Evolutionary conservation across 2,797 vertebrate species (phyloP).

Genomic region (Scleropages formosus): DNA sequence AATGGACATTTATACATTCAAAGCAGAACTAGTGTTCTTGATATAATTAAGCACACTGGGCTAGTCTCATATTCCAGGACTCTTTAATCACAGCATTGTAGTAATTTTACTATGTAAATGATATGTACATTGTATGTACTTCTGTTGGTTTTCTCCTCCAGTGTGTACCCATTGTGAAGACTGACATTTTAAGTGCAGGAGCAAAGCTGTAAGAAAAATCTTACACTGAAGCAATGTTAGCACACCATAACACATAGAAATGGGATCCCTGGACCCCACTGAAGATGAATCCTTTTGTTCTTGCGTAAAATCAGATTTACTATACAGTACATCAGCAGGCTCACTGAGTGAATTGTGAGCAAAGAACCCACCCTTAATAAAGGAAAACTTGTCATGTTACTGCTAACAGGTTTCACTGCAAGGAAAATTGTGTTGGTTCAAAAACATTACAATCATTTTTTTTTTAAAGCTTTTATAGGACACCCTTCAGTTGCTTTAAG

Average conservation of each 20-base stretch:
- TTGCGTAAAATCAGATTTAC: background rate
- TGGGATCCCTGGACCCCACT: background rate
- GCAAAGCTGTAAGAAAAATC: constrained; percentile 4
- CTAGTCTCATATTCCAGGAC: constrained; percentile 67
- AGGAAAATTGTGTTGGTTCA: background rate
- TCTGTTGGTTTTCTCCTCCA: constrained; percentile 20
- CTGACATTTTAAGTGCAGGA: background rate
- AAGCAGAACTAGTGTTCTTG: constrained; percentile 57
- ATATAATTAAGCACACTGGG: background rate
- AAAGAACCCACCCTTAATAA: no score
- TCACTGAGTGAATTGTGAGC: no score
- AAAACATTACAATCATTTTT: background rate
- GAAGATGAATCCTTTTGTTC: background rate
- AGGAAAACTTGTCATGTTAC: background rate
- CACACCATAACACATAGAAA: background rate
- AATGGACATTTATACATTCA: constrained; percentile 67
- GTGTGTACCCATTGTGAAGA: constrained; percentile 12
- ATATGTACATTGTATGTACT: constrained; percentile 39
- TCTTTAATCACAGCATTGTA: constrained; percentile 63
- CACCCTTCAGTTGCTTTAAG: background rate
- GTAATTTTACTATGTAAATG: constrained; percentile 54
- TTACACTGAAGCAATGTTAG: background rate
- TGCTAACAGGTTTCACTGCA: constrained; percentile 8
- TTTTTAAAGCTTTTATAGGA: constrained; percentile 21
- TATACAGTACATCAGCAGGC: no score